A percentile compares a stretch with the other conserved stretches of the same genome.
Conservation (phyloP, 2,888 invertebrate genomes). For the Psococerastis gibbosa region DNA sequence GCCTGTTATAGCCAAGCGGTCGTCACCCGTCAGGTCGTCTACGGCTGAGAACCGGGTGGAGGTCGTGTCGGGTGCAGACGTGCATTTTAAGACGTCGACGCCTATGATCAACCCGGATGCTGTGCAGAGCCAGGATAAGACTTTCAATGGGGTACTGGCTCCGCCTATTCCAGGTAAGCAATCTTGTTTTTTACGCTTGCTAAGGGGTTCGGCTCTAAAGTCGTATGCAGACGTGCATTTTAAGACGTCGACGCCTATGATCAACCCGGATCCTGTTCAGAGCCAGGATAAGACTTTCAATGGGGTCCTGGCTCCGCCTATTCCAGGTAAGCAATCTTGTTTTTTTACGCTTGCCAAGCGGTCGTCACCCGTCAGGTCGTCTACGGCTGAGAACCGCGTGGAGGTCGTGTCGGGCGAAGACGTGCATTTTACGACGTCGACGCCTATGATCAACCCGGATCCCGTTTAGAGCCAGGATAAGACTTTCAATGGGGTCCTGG, state of each 20-base stretch:
- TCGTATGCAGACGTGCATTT: constrained; percentile 14
- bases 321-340: too few relatives aligned
- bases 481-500: background rate
- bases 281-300: constrained; percentile 16
- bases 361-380: too few relatives aligned
- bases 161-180: too few relatives aligned
- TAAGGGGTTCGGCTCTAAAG: too few relatives aligned
- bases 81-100: constrained; percentile 15
- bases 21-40: background rate
- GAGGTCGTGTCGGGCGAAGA: constrained; percentile 16
- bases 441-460: constrained; percentile 22
- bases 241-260: constrained; percentile 18
- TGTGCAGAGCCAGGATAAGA: constrained; percentile 18
- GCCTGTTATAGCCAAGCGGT: background rate
- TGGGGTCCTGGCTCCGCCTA: background rate
- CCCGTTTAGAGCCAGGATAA: constrained; percentile 19
- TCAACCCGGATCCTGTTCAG: constrained; percentile 22
- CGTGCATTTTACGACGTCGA: constrained; percentile 13
- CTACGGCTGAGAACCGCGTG: too few relatives aligned
- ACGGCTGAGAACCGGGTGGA: background rate
- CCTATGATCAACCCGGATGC: constrained; percentile 23
- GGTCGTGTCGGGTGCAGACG: constrained; percentile 15
- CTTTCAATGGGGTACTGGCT: too few relatives aligned
- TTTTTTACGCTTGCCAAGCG: too few relatives aligned
- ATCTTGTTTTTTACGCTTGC: too few relatives aligned